Conservation (phyloP, 2,797 vertebrate species). For the Pterois miles region DNA sequence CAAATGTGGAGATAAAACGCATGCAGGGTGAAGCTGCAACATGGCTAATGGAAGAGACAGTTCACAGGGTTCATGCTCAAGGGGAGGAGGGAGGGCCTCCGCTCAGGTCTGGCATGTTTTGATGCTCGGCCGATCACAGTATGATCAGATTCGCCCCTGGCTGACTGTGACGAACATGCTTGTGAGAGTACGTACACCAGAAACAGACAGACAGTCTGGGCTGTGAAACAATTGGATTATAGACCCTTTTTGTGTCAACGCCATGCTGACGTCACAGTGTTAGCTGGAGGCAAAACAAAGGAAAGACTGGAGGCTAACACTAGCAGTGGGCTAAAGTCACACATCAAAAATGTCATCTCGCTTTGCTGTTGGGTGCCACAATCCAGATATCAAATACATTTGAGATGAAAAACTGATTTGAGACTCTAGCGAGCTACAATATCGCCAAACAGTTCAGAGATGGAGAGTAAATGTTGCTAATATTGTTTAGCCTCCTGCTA, state of each 20-base stretch:
- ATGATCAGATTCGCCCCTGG: constrained; percentile 20
- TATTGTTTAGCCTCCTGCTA: no score
- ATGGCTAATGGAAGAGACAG: constrained; percentile 13
- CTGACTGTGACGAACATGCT: constrained; percentile 8
- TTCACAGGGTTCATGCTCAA: constrained; percentile 41
- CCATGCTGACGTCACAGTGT: no score
- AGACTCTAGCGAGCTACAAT: no score
- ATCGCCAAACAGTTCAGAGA: no score
- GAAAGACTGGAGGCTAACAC: no score
- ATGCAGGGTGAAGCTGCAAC: background rate
- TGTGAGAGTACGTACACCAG: constrained; percentile 6
- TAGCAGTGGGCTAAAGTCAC: no score
- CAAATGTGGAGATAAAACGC: constrained; percentile 33
- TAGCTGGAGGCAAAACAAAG: no score
- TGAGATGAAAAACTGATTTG: no score
- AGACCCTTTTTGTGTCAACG: background rate
- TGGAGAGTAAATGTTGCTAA: no score
- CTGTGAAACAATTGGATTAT: constrained; percentile 15
- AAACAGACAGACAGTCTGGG: background rate
- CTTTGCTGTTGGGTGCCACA: no score
- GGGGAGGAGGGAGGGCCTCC: background rate
- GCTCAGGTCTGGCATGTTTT: constrained; percentile 31
- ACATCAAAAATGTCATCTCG: fast-evolving
- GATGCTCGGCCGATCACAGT: constrained; percentile 19
- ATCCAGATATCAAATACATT: no score